Evolutionary conservation across 2,113 vertebrate species (phyloP), one percentile per base, ranked within the genome.

Genomic region (Odontophorus gujanensis): DNA sequence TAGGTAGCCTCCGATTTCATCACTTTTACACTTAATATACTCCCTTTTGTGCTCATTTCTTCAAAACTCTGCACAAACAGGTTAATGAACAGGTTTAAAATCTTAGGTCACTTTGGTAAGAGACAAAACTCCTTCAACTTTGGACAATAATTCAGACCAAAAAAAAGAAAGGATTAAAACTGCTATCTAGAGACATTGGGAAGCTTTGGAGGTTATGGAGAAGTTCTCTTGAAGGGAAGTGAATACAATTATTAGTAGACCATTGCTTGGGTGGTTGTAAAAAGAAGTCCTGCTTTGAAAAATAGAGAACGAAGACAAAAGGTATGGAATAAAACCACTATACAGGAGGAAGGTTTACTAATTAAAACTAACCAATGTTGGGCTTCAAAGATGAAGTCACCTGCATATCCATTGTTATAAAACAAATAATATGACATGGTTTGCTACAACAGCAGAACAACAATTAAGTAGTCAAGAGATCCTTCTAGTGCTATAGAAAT

Each of bases 381-480:
- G 32, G 30, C 20, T 86, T n/a, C 16, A 80, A 83, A 82, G 14
- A 0, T 2, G 26, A 79, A 63, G 21, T 24, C 12, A 9, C 18
- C 16, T 36, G 11, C 14, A 3, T 32, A 71, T 20, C 17, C 30
- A 6, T 4, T 68, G 4, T 82, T 42, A 73, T 51, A 25, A 57
- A 73, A 47, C 10, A 6, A 10, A 34, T 32, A 55, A 59, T 30
- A n/a, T 3, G 1, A 4, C 16, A 34, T 0, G 0, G 3, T 30
- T 76, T 47, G 7, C 36, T 58, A 13, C 1, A 8, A 40, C 4
- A 47, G 6, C 19, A 86, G 62, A 26, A 65, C 53, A 84, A 71
- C 1, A 2, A 48, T 66, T 20, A 81, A 58, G 45, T 26, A 81
- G 62, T 5, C 15, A 62, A 15, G 4, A 45, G 3, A 5, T 28